A percentile compares a stretch with the other conserved stretches of the same genome.
phyloP scores from a whole-genome alignment of 2,113 vertebrate genomes.

The Chrysochloris asiatica region DNA sequence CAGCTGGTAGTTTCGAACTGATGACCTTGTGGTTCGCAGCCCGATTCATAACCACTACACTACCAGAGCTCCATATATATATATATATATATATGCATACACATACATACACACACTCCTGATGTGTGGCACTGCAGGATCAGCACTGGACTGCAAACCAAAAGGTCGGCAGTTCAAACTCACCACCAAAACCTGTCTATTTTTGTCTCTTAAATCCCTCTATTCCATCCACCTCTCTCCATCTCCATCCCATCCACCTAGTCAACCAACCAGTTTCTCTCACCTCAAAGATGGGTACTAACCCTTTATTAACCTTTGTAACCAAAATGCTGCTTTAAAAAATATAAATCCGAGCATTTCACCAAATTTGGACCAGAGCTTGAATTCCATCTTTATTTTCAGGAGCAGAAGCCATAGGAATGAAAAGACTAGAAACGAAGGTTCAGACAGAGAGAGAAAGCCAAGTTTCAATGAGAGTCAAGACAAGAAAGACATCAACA shows the following conservation, averaged over 20 bases:
- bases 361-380: slow-evolving; percentile 12
- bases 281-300: not conserved
- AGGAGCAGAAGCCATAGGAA: not conserved
- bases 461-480: not conserved
- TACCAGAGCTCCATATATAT: no score
- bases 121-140: no score
- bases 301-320: not conserved
- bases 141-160: no score
- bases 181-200: no score
- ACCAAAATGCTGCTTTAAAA: not conserved
- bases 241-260: not conserved
- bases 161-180: no score
- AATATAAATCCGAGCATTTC: slow-evolving; percentile 4
- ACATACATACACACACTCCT: no score
- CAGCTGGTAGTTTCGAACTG: no score
- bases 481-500: not conserved
- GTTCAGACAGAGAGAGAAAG: not conserved
- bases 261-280: not conserved
- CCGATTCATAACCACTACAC: no score
- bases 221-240: no score
- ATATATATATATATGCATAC: no score
- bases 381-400: not conserved
- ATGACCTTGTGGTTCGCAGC: no score
- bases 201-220: not conserved
- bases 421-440: not conserved